Percentiles rank a stretch among this genome's conserved stretches.
Evolutionary conservation across 2,888 invertebrate species (phyloP).

Genomic region (Girardia tigrina): DNA sequence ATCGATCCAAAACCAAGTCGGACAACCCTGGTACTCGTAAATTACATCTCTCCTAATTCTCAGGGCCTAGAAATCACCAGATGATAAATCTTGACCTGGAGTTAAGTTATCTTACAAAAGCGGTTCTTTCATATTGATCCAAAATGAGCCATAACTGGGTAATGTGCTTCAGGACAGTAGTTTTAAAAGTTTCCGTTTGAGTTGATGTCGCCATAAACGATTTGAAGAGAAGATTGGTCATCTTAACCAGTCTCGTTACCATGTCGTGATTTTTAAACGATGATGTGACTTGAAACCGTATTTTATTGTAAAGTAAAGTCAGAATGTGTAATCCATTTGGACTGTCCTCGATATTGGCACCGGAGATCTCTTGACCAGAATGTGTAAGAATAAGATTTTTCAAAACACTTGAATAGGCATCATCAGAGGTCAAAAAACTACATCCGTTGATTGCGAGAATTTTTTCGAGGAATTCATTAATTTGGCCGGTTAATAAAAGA

Average conservation of each 20-base stretch:
- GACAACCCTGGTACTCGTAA: background rate
- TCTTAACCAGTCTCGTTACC: background rate
- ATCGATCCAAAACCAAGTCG: constrained; percentile 68
- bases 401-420: background rate
- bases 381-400: background rate
- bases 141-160: background rate
- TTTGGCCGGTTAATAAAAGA: background rate
- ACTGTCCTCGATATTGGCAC: background rate
- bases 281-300: background rate
- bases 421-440: background rate
- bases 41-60: background rate
- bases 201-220: background rate
- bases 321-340: background rate
- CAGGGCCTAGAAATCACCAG: background rate
- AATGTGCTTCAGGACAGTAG: background rate
- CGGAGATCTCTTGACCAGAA: background rate
- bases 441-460: background rate
- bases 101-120: background rate
- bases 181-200: background rate
- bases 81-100: background rate
- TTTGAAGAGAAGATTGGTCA: background rate
- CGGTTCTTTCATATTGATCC: background rate
- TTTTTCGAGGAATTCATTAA: background rate
- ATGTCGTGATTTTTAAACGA: background rate
- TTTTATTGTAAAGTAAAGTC: background rate